Evolutionary conservation across 2,888 invertebrate genomes (phyloP).

Genomic region (Homarus gammarus): DNA sequence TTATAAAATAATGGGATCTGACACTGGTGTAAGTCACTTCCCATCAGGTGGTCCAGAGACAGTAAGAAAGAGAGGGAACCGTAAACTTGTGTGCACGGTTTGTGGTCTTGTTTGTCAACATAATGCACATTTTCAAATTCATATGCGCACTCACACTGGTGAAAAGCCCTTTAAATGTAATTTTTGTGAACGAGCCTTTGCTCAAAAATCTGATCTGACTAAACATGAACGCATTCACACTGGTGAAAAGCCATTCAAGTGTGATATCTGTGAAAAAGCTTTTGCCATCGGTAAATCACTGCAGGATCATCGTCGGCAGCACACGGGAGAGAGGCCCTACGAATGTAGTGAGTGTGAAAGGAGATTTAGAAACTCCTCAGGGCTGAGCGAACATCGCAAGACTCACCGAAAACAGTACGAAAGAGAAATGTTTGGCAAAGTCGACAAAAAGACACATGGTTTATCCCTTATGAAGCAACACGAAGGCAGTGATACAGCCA

Average conservation of each 20-base stretch:
- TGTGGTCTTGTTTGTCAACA: neutral
- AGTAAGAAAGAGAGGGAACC: neutral
- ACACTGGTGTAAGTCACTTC: neutral
- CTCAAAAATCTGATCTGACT: neutral
- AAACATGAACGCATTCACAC: constrained; percentile 9
- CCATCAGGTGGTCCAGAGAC: neutral
- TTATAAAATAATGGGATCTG: neutral
- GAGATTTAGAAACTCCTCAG: neutral
- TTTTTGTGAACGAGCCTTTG: constrained; percentile 3
- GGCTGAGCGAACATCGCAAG: constrained; percentile 2
- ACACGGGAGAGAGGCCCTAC: neutral
- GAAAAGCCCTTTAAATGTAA: neutral
- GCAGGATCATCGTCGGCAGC: neutral
- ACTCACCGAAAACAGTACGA: neutral
- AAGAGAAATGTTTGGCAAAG: neutral
- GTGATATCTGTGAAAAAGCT: neutral
- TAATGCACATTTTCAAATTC: constrained; percentile 12
- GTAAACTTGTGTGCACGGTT: neutral
- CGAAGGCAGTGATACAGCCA: neutral
- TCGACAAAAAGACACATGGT: neutral
- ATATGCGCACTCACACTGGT: neutral
- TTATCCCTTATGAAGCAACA: neutral
- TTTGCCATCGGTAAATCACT: constrained; percentile 10
- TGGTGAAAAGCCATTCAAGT: constrained; percentile 1
- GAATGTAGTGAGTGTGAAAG: neutral